phyloP scores from a whole-genome alignment of 2,797 vertebrate genomes.

The Nannoperca australis region DNA sequence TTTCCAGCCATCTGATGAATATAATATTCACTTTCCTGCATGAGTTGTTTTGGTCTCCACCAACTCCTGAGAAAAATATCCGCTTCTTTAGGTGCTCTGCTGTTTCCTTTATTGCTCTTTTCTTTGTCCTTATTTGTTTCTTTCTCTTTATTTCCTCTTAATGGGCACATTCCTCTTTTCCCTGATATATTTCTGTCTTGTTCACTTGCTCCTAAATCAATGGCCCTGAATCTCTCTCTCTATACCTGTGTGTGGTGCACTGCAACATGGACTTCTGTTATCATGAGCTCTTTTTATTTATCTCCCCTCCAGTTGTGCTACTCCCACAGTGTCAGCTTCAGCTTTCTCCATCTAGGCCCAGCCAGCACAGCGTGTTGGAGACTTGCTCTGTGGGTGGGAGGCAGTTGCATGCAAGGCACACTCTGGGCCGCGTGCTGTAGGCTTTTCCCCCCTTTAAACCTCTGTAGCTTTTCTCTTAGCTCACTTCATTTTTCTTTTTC shows the following conservation, averaged over 20 bases:
- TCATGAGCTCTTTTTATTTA: slow-evolving; percentile 46
- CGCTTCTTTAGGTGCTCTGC: background rate
- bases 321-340: slow-evolving; percentile 44
- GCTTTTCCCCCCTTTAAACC: slow-evolving; percentile 70
- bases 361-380: slow-evolving; percentile 61
- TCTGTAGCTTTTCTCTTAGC: slow-evolving; percentile 61
- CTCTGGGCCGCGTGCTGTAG: slow-evolving; percentile 77
- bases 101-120: background rate
- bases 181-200: slow-evolving; percentile 16
- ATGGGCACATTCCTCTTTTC: slow-evolving; percentile 5
- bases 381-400: slow-evolving; percentile 77
- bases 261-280: slow-evolving; percentile 24
- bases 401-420: slow-evolving; percentile 77
- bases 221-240: background rate
- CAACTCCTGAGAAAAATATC: background rate
- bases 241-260: slow-evolving; percentile 8
- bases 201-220: slow-evolving; percentile 41
- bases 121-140: background rate
- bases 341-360: slow-evolving; percentile 37
- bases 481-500: slow-evolving; percentile 69
- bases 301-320: slow-evolving; percentile 38
- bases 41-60: background rate
- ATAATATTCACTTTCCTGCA: background rate
- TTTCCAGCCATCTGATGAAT: background rate
- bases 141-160: slow-evolving; percentile 19